Evolutionary conservation across 2,113 vertebrate genomes (phyloP), one percentile per base, ranked within the genome.

Genomic region (Lophotis ruficrista): DNA sequence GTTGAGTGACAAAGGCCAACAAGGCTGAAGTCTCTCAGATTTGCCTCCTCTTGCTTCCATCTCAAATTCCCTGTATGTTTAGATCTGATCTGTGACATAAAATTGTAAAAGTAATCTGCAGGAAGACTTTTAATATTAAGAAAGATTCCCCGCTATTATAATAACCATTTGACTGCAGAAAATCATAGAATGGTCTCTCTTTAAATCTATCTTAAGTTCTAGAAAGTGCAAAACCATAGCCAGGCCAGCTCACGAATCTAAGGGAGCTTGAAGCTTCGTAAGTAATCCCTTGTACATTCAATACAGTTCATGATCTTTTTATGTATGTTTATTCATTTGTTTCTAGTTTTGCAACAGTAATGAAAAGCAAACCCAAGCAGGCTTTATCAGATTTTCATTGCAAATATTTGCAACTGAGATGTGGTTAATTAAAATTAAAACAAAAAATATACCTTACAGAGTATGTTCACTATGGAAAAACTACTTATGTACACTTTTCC

Each of bases 371-470:
- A 92, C n/a, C 37, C 45, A 35, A 50, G 61, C 22, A 68, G 89
- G 77, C 62, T 79, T 89, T 95, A 94, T 95, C 89, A 91, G 77
- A 93, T 94, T 95, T 95, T 94, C 94, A 78, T 93, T 83, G 83
- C 82, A 94, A 95, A 95, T 96, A 96, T 96, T 96, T 88, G 61
- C 70, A 94, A 83, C 77, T 21, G 28, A 79, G 60, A 82, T 79
- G 70, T 25, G 12, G 66, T 85, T 96, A 91, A 91, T 84, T 95
- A 95, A 82, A 87, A 89, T 53, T 78, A 92, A 94, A 95, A 69
- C 66, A 83, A 83, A 84, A 75, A 47, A 81, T 41, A 77, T 68
- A 92, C 89, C 83, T 94, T 71, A 22, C 12, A 79, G 56, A 94
- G 14, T 8, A 64, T 37, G 31, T 89, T 95, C 65, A 18, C 41